These are phyloP conservation scores for Pseudoatta argentina DNA, from an alignment of 1,140 invertebrate genomes.

Conservation along the genomic window DNA sequence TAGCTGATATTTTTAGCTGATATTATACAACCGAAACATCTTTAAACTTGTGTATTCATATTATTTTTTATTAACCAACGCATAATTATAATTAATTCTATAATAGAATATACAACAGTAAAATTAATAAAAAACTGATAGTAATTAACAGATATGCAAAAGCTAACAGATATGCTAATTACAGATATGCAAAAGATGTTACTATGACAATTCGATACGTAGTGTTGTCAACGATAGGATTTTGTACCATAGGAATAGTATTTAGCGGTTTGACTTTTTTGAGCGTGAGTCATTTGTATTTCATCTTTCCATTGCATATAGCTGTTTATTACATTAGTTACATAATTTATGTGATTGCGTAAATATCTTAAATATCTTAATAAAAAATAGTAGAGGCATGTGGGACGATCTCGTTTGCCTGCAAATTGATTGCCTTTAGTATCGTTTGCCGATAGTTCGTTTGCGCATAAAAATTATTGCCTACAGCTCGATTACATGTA, in stretches of 20 bases:
- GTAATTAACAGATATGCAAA: conserved; percentile 17
- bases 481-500: too few relatives aligned
- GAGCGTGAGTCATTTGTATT: conserved; percentile 58
- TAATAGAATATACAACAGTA: not conserved
- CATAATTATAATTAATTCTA: not conserved
- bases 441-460: too few relatives aligned
- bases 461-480: too few relatives aligned
- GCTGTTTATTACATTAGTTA: conserved; percentile 38
- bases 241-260: conserved; percentile 64
- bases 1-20: too few relatives aligned
- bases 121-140: not conserved
- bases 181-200: conserved; percentile 39
- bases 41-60: not conserved
- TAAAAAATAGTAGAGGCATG: too few relatives aligned
- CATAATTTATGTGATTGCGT: conserved; percentile 38
- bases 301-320: conserved; percentile 63
- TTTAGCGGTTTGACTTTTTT: conserved; percentile 52
- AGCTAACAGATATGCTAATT: not conserved
- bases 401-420: too few relatives aligned
- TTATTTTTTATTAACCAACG: not conserved
- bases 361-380: not conserved
- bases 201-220: conserved; percentile 11
- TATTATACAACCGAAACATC: too few relatives aligned
- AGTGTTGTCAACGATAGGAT: conserved; percentile 57
- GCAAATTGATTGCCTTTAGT: too few relatives aligned